Evolutionary conservation across 23 tunicate species (phyloP).

Genomic region (Styela clava): DNA sequence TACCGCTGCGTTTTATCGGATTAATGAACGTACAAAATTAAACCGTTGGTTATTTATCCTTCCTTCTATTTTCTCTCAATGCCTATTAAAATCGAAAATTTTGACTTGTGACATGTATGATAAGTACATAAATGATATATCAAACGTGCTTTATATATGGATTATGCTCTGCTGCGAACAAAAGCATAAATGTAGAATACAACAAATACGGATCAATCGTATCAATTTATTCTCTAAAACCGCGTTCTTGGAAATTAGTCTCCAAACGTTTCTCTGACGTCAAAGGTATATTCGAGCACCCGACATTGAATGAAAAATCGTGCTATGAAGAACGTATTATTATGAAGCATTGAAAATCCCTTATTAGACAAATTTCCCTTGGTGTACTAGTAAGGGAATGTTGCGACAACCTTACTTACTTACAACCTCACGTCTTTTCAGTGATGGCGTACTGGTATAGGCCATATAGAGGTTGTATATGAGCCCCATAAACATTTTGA

Average conservation of each 20-base stretch:
- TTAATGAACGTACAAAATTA: not conserved
- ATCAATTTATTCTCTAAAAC: not conserved
- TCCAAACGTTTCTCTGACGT: not conserved
- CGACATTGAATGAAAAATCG: not conserved
- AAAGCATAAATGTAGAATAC: too few relatives aligned
- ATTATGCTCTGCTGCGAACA: not conserved
- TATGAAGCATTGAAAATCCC: not conserved
- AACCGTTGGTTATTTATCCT: not conserved
- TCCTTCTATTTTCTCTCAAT: too few relatives aligned
- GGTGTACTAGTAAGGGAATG: too few relatives aligned
- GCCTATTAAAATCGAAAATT: too few relatives aligned
- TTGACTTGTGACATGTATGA: too few relatives aligned
- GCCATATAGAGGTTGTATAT: too few relatives aligned
- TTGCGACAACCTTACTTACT: too few relatives aligned
- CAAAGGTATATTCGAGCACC: not conserved
- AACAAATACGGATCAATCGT: not conserved
- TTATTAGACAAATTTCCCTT: not conserved
- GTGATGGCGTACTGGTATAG: too few relatives aligned
- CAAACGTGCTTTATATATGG: not conserved
- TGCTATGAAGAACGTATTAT: not conserved
- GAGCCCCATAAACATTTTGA: too few relatives aligned
- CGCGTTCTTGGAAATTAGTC: not conserved
- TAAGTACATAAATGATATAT: too few relatives aligned
- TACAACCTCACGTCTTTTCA: too few relatives aligned
- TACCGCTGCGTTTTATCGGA: not conserved